Percentiles rank a stretch among this genome's conserved stretches.
Evolutionary conservation across 2,797 vertebrate species (phyloP).

Genomic region (Xenentodon cancila): DNA sequence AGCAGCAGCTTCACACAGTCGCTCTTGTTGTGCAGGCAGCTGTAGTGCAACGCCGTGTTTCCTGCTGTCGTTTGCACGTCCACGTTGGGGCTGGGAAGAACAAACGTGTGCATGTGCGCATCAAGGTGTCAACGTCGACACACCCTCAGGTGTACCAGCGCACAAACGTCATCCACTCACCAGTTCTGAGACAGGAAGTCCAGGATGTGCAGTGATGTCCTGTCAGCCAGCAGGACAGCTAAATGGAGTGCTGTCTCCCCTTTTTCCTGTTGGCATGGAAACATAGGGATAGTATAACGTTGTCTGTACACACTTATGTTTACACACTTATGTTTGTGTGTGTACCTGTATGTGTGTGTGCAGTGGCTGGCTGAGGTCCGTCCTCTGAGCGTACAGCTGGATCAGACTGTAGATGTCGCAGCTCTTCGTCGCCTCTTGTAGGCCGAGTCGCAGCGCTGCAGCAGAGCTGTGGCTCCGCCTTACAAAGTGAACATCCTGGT

Average conservation of each 20-base stretch:
- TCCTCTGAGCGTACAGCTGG: conserved; percentile 83
- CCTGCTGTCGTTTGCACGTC: conserved; percentile 76
- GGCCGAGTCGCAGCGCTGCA: conserved; percentile 58
- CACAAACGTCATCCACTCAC: conserved; percentile 29
- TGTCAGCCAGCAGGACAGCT: conserved; percentile 84
- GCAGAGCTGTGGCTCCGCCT: conserved; percentile 66
- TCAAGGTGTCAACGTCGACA: not conserved
- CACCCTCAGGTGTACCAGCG: too few relatives aligned
- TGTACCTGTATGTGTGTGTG: conserved; percentile 71
- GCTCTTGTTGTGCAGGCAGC: conserved; percentile 85
- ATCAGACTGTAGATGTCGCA: conserved; percentile 84
- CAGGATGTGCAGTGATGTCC: conserved; percentile 85
- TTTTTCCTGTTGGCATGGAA: conserved; percentile 78
- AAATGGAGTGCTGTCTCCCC: conserved; percentile 87
- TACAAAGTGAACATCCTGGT: conserved; percentile 82
- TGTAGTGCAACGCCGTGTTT: conserved; percentile 87
- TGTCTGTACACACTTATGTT: not conserved
- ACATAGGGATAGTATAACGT: not conserved
- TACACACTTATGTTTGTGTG: too few relatives aligned
- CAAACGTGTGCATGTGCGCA: not conserved
- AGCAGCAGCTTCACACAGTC: conserved; percentile 88
- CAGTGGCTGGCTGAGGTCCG: conserved; percentile 82
- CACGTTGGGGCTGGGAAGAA: conserved; percentile 76
- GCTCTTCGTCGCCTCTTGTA: conserved; percentile 80
- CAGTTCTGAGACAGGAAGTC: conserved; percentile 88